These are phyloP conservation scores for Chelon auratus DNA, from an alignment of 2,797 vertebrate genomes.

Conservation along the genomic window DNA sequence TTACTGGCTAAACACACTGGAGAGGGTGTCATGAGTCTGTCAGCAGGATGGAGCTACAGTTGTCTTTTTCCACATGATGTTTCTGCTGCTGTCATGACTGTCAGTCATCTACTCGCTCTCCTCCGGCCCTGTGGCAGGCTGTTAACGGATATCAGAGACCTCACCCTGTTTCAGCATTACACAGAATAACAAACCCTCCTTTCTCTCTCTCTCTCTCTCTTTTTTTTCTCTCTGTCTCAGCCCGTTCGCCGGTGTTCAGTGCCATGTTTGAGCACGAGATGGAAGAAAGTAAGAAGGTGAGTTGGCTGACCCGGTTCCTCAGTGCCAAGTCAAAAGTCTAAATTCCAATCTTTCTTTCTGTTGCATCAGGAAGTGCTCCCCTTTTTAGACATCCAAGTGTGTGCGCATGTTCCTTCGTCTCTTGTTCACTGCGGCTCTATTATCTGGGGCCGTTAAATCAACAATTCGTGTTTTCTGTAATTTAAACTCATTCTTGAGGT, in stretches of 20 bases:
- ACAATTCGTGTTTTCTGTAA: neutral
- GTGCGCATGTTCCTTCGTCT: slow-evolving; percentile 38
- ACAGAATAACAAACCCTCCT: slow-evolving; percentile 45
- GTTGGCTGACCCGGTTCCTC: slow-evolving; percentile 47
- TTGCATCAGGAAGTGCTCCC: slow-evolving; percentile 62
- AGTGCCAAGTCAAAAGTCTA: slow-evolving; percentile 21
- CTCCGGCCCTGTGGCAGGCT: slow-evolving; percentile 49
- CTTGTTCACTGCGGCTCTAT: slow-evolving; percentile 31
- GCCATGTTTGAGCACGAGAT: slow-evolving; percentile 95
- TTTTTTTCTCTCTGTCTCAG: slow-evolving; percentile 66
- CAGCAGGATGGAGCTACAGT: slow-evolving; percentile 26
- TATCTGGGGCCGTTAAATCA: slow-evolving; percentile 33
- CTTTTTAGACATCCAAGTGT: slow-evolving; percentile 26
- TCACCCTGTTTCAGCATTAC: slow-evolving; percentile 40
- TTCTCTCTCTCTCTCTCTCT: neutral
- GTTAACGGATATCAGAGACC: slow-evolving; percentile 60
- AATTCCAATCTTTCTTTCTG: slow-evolving; percentile 46
- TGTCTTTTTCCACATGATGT: slow-evolving; percentile 33
- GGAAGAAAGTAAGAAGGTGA: slow-evolving; percentile 93
- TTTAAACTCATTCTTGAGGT: neutral
- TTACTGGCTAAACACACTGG: slow-evolving; percentile 18
- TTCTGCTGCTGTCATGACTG: slow-evolving; percentile 36
- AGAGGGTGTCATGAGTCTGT: slow-evolving; percentile 48
- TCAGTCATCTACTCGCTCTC: slow-evolving; percentile 49
- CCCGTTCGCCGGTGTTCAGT: slow-evolving; percentile 90